phyloP scores from a whole-genome alignment of 2,888 invertebrate species.

The Diaperis boleti region DNA sequence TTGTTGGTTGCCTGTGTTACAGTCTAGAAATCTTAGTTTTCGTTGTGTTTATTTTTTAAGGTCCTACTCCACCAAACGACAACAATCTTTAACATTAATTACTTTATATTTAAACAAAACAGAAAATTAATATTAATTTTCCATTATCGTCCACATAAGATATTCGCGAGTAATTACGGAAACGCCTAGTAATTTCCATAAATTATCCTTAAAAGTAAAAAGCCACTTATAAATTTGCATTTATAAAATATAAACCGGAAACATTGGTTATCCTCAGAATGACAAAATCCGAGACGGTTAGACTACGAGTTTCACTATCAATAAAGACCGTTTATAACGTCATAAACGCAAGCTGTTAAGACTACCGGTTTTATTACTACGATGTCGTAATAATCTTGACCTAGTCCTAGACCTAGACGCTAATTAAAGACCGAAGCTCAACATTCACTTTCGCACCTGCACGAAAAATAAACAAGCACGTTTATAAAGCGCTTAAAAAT shows the following conservation, averaged over 20 bases:
- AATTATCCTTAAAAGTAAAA: conserved; percentile 36
- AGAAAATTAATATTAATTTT: conserved; percentile 14
- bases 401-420: conserved; percentile 34
- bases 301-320: conserved; percentile 11
- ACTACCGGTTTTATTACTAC: conserved; percentile 7
- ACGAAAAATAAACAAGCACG: background rate
- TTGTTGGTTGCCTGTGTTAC: conserved; percentile 10
- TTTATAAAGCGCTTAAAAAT: conserved; percentile 25
- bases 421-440: background rate
- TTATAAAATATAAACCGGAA: conserved; percentile 29
- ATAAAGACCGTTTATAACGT: conserved; percentile 8
- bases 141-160: conserved; percentile 14
- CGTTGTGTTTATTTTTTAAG: background rate
- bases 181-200: conserved; percentile 27
- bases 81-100: conserved; percentile 5
- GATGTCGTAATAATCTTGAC: conserved; percentile 29
- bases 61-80: background rate
- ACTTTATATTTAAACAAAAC: conserved; percentile 8
- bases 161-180: conserved; percentile 28
- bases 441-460: conserved; percentile 10
- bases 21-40: no score
- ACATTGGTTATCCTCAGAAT: background rate
- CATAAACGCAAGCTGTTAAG: conserved; percentile 14
- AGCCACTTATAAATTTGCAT: conserved; percentile 26
- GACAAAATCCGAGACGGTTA: background rate